Conservation (phyloP, 2,888 invertebrate species). For the Mythimna ferrago region DNA sequence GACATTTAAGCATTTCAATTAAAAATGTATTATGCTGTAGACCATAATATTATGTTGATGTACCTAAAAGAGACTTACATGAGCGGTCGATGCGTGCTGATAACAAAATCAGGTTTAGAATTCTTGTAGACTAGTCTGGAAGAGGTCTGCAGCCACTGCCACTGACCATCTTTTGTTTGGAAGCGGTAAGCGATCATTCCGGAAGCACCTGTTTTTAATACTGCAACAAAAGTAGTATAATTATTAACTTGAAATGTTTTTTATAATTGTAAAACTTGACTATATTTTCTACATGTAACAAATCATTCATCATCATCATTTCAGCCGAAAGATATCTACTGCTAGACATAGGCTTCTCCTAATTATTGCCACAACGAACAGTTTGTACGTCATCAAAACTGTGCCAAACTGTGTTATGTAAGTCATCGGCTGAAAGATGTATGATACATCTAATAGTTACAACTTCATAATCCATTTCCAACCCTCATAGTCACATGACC, state of each 20-base stretch:
- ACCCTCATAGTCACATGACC: no score
- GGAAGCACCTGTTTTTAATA: conserved; percentile 99
- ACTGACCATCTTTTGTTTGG: conserved; percentile 97
- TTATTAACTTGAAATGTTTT: background rate
- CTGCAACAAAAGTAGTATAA: conserved; percentile 89
- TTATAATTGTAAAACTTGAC: no score
- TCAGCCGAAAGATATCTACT: no score
- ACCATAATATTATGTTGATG: no score
- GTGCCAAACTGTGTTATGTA: no score
- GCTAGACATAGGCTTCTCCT: no score
- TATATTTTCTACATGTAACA: no score
- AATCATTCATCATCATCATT: no score
- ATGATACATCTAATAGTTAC: background rate
- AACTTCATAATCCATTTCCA: background rate
- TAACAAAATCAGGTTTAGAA: conserved; percentile 99
- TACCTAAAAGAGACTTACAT: conserved; percentile 93
- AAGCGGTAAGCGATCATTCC: conserved; percentile 99
- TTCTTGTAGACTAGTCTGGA: conserved; percentile 99
- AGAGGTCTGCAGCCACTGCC: conserved; percentile 99
- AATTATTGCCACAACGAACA: no score
- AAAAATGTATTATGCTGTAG: no score
- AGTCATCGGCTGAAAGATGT: no score
- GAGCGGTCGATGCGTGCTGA: conserved; percentile 99
- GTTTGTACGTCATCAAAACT: no score
- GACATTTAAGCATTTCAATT: background rate